phyloP scores from a whole-genome alignment of 2,888 invertebrate genomes.

The Brachynemurus nebulosus region DNA sequence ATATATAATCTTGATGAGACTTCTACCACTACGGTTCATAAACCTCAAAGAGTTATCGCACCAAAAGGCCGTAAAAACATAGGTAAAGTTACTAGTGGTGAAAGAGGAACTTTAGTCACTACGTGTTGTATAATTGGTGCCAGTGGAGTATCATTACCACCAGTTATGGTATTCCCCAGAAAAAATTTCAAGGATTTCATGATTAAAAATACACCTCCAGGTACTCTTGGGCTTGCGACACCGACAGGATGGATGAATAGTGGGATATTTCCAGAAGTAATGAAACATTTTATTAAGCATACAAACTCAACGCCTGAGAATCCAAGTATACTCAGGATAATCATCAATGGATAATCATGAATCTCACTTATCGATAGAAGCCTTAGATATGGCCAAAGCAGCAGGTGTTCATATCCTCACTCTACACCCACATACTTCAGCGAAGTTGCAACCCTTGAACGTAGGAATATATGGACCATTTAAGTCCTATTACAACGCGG shows the following conservation, averaged over 20 bases:
- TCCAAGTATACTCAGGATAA: too few relatives aligned
- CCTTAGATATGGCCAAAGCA: too few relatives aligned
- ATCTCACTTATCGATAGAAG: too few relatives aligned
- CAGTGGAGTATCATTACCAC: background rate
- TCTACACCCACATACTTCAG: too few relatives aligned
- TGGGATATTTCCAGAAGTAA: background rate
- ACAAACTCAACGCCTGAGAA: too few relatives aligned
- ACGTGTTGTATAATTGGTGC: background rate
- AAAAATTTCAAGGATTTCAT: background rate
- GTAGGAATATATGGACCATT: too few relatives aligned
- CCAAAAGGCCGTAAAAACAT: slow-evolving; percentile 14
- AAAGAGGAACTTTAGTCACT: background rate
- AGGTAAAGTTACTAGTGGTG: background rate
- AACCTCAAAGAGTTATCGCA: slow-evolving; percentile 18
- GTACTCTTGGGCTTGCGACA: background rate
- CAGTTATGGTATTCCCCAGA: background rate
- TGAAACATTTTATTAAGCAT: too few relatives aligned
- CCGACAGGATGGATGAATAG: background rate
- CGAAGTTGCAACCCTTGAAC: too few relatives aligned
- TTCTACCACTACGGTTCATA: slow-evolving; percentile 18
- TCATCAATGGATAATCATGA: background rate
- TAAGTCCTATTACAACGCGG: too few relatives aligned
- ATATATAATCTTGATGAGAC: slow-evolving; percentile 18
- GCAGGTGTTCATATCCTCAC: too few relatives aligned
- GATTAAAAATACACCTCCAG: background rate